Percentiles rank a stretch among this genome's conserved stretches.
phyloP scores from a whole-genome alignment of 2,888 invertebrate species.

The Loripinus fragilis region DNA sequence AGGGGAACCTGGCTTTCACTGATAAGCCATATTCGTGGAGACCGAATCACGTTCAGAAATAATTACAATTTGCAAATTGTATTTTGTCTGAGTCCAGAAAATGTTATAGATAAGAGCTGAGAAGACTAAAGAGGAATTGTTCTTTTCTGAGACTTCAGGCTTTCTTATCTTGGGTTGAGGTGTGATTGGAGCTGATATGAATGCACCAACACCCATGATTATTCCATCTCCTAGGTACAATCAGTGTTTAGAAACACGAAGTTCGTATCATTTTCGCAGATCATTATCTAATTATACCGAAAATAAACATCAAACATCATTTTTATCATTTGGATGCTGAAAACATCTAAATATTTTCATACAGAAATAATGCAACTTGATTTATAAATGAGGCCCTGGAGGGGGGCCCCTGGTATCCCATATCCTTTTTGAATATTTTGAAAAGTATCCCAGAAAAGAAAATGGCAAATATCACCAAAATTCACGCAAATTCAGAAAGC shows the following conservation, averaged over 20 bases:
- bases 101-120: constrained; percentile 10
- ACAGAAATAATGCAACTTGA: constrained; percentile 8
- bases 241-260: constrained; percentile 45
- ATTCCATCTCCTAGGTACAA: not conserved
- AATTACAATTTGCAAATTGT: constrained; percentile 68
- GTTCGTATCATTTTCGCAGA: constrained; percentile 50
- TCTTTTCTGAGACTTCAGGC: constrained; percentile 22
- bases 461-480: too few relatives aligned
- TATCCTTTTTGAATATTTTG: too few relatives aligned
- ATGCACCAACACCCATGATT: constrained; percentile 8
- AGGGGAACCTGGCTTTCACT: constrained; percentile 50
- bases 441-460: too few relatives aligned
- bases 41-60: constrained; percentile 60
- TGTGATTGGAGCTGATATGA: constrained; percentile 8
- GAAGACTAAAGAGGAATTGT: constrained; percentile 47
- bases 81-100: constrained; percentile 61
- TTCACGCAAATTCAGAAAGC: too few relatives aligned
- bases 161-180: constrained; percentile 6
- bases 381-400: too few relatives aligned
- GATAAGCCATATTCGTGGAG: constrained; percentile 57
- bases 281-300: constrained; percentile 27
- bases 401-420: too few relatives aligned
- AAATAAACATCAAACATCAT: constrained; percentile 21
- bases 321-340: not conserved
- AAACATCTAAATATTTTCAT: constrained; percentile 18